These are phyloP conservation scores for Cistogaster globosa DNA, from an alignment of 2,888 invertebrate genomes.

Conservation along the genomic window DNA sequence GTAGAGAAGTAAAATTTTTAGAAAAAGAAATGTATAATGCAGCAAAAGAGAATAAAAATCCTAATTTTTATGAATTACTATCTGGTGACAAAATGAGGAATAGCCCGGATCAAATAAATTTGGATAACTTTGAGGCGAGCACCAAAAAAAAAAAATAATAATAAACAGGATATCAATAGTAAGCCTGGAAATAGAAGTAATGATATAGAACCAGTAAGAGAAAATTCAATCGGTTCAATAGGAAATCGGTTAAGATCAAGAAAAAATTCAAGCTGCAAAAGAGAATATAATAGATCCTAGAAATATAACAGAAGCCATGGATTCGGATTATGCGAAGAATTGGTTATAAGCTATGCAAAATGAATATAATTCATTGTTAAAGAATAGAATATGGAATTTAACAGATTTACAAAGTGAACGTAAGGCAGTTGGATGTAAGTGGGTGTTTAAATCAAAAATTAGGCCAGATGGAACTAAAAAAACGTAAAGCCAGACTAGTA, in stretches of 20 bases:
- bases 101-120: background rate
- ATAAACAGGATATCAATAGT: too few species aligned
- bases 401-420: slow-evolving; percentile 17
- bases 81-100: too few species aligned
- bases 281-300: slow-evolving; percentile 13
- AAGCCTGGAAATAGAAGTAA: too few species aligned
- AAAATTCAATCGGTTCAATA: background rate
- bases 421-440: slow-evolving; percentile 43
- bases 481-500: slow-evolving; percentile 37
- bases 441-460: slow-evolving; percentile 39
- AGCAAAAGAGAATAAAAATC: background rate
- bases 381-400: slow-evolving; percentile 31
- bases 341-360: slow-evolving; percentile 38
- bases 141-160: too few species aligned
- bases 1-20: background rate
- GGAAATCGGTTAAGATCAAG: too few species aligned
- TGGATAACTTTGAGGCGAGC: too few species aligned
- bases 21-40: background rate
- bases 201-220: background rate
- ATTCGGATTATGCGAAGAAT: background rate
- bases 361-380: slow-evolving; percentile 17
- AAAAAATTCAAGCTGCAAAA: background rate
- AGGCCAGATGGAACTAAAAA: background rate
- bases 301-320: slow-evolving; percentile 19
- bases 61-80: too few species aligned